Evolutionary conservation across 35 echinoderm and acorn worm genomes (phyloP), one percentile per base, ranked within the genome.

Genomic region (Eucidaris tribuloides): DNA sequence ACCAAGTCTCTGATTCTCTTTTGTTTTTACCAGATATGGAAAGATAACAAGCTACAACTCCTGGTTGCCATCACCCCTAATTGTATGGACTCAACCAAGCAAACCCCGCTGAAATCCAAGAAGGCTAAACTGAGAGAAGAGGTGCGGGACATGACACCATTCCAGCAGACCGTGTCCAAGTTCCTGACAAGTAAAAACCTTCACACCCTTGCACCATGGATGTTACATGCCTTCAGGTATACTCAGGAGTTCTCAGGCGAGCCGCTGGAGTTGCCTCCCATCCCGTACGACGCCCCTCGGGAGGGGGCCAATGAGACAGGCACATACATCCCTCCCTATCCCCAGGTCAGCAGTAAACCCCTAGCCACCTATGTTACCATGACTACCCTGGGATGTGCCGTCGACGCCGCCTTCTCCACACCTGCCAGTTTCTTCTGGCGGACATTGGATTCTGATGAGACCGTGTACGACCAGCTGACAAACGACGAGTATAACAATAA

Each of bases 341-440:
- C 94, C 9, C 81, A 70, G 20, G 68, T 90, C 19, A 97, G 79
- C 59, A 85, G 65, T 6, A 91, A 84, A 71, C 85, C 94, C 5
- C 63, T 97, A 1, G 83, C 80, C 0, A 92, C 85, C n/a, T 88
- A 88, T 25, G 17, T 92, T n/a, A 64, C 89, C 2, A 13, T 97
- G 22, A 88, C 64, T 48, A 71, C 20, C 0, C 62, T 84, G 37
- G 40, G 61, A 1, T 29, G 81, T 13, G 70, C 85, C 24, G 41
- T 88, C n/a, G 58, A 76, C 25, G 79, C 78, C 28, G 76, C 89
- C 15, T 90, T 99, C 34, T 28, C 63, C 23, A 50, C 78, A 17
- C 28, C 79, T 11, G 79, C 88, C 15, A 78, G 86, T 2, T 99
- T 99, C 80, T 99, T 93, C 71, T 99, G 96, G 96, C 66, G 89